These are phyloP conservation scores for Dendronephthya gigantea DNA, from an alignment of 64 coral and sea anemone genomes.

Conservation along the genomic window DNA sequence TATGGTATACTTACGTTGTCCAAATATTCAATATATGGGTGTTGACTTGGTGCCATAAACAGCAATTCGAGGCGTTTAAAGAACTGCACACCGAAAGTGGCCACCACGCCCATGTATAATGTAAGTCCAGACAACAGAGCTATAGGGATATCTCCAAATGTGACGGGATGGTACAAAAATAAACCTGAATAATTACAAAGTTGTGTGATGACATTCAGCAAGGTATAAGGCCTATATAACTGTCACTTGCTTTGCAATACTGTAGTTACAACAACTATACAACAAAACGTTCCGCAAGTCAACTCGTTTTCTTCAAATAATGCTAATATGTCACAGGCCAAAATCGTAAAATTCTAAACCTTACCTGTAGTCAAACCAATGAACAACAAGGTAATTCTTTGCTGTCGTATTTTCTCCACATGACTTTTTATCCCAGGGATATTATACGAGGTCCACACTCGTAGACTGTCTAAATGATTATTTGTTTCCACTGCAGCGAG, in stretches of 20 bases:
- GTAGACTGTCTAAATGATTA: neutral
- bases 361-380: neutral
- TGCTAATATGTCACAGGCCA: too few relatives aligned
- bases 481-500: slow-evolving; percentile 8
- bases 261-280: too few relatives aligned
- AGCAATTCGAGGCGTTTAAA: slow-evolving; percentile 3
- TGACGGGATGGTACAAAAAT: neutral
- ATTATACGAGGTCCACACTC: neutral
- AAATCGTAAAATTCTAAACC: neutral
- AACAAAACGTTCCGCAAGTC: too few relatives aligned
- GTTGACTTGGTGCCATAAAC: slow-evolving; percentile 15
- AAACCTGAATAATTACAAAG: neutral
- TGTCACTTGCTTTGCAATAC: too few relatives aligned
- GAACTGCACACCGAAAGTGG: neutral
- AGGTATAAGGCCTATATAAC: too few relatives aligned
- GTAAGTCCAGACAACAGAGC: slow-evolving; percentile 2
- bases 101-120: neutral
- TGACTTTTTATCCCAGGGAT: slow-evolving; percentile 11
- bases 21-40: slow-evolving; percentile 6
- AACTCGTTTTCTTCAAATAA: too few relatives aligned
- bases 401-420: neutral
- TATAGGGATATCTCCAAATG: neutral
- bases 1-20: neutral
- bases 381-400: neutral
- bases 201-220: neutral